A percentile compares a stretch with the other conserved stretches of the same genome.
phyloP scores from a whole-genome alignment of 2,888 invertebrate species.

The Acleris holmiana region DNA sequence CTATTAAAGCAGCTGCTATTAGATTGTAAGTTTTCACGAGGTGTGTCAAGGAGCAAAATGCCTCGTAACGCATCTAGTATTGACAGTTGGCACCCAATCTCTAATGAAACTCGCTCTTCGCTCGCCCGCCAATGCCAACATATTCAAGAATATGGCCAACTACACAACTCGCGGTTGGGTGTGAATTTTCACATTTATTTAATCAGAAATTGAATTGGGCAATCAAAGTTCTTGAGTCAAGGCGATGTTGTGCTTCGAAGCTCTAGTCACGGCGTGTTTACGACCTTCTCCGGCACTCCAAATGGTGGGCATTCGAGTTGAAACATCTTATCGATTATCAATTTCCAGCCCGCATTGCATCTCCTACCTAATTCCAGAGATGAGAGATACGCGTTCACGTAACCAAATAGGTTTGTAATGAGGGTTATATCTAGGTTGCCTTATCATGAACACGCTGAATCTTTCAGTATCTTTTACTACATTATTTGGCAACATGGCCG shows the following conservation, averaged over 20 bases:
- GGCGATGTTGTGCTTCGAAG: slow-evolving; percentile 18
- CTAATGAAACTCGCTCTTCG: slow-evolving; percentile 31
- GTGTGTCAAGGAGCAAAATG: slow-evolving; percentile 8
- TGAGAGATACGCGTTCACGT: slow-evolving; percentile 24
- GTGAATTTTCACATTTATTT: slow-evolving; percentile 32
- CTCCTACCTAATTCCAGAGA: slow-evolving; percentile 24
- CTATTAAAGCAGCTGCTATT: slow-evolving; percentile 15
- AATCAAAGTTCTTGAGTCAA: slow-evolving; percentile 36
- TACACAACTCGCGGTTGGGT: slow-evolving; percentile 23
- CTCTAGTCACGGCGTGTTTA: slow-evolving; percentile 15
- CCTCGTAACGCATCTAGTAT: slow-evolving; percentile 10
- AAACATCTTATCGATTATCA: slow-evolving; percentile 27
- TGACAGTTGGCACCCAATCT: slow-evolving; percentile 35
- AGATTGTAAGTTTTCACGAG: slow-evolving; percentile 2
- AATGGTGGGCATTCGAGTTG: slow-evolving; percentile 8
- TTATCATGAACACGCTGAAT: slow-evolving; percentile 21
- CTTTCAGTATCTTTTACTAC: slow-evolving; percentile 10
- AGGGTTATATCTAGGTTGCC: slow-evolving; percentile 21
- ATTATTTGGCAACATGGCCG: slow-evolving; percentile 16
- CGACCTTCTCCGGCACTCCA: slow-evolving; percentile 12
- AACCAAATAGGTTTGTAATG: slow-evolving; percentile 27
- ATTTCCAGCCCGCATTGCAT: slow-evolving; percentile 19
- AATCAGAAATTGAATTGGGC: slow-evolving; percentile 31
- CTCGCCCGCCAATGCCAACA: slow-evolving; percentile 38
- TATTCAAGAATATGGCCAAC: slow-evolving; percentile 25